These are phyloP conservation scores for Macrosiphum euphorbiae DNA, from an alignment of 2,888 invertebrate genomes.

Conservation along the genomic window DNA sequence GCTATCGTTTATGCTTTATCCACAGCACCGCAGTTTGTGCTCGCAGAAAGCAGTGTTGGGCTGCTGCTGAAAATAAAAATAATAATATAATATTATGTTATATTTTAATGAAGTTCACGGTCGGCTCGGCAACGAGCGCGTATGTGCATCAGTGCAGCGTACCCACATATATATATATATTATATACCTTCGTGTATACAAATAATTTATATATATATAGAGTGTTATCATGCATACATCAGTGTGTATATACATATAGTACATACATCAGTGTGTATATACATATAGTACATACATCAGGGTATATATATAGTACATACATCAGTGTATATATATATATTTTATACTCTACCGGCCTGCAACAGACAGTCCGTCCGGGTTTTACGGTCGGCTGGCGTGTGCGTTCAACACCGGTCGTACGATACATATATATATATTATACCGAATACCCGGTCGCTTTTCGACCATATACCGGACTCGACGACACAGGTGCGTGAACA, in stretches of 20 bases:
- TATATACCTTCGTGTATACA: not conserved
- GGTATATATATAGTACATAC: too few relatives aligned
- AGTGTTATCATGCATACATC: not conserved
- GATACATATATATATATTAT: not conserved
- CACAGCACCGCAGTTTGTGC: not conserved
- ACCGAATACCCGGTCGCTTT: conserved; percentile 16
- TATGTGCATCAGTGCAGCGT: not conserved
- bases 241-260: too few relatives aligned
- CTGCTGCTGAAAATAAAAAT: not conserved
- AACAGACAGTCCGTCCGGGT: conserved; percentile 43
- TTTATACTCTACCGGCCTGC: not conserved
- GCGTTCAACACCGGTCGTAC: not conserved
- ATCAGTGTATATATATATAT: not conserved
- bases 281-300: not conserved
- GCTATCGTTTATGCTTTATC: not conserved
- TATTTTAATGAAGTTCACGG: conserved; percentile 49
- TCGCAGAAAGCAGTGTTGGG: not conserved
- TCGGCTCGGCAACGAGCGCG: conserved; percentile 25
- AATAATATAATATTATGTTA: not conserved
- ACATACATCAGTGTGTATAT: not conserved
- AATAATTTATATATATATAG: not conserved
- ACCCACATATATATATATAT: not conserved
- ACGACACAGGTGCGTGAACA: conserved; percentile 55
- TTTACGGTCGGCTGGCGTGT: conserved; percentile 44
- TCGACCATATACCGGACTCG: conserved; percentile 31